Evolutionary conservation across 2,113 vertebrate species (phyloP), one percentile per base, ranked within the genome.

Genomic region (Grammomys dolichurus): DNA sequence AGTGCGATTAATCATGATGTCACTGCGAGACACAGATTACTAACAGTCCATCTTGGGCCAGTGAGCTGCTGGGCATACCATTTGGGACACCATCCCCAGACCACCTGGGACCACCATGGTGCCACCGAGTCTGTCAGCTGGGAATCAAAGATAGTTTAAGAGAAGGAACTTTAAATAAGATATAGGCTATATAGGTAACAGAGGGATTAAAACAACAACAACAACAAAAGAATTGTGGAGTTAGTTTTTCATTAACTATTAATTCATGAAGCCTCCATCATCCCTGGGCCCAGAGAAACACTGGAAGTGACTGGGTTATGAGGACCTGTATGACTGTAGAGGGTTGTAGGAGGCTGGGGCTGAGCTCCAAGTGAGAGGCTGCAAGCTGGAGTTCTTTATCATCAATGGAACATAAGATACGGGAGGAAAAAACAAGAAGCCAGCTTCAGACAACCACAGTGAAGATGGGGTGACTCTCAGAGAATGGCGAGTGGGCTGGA

Each of bases 341-440:
- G 7, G n/a, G 36, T 36, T 26, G 51, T 0, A 9, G 40, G 77
- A 72, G 33, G 56, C 70, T 17, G 43, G 70, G 36, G 51, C 33
- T n/a, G 40, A 54, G 13, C 5, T 33, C 80, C 0, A 7, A 6
- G 4, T 36, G 70, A 17, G 10, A 58, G 6, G 26, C 28, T 24
- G 4, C 70, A 51, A 48, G 78, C 40, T 31, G 48, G 56, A 8
- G 43, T 19, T 36, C 26, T 24, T 26, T 26, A 6, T 24, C 5
- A 4, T 48, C 16, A 43, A 24, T 8, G 8, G 22, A 70, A 33
- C 24, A 48, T 9, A 33, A 31, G 0, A 4, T 28, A 28, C 0
- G 5, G 51, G 46, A 43, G 33, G 1, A 28, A 46, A 43, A 43
- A 69, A 48, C 43, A 1, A 51, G 51, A 65, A 77, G 13, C 33